Evolutionary conservation across 2,888 invertebrate species (phyloP), one percentile per base, ranked within the genome.

Genomic region (Ennomos quercinarius): DNA sequence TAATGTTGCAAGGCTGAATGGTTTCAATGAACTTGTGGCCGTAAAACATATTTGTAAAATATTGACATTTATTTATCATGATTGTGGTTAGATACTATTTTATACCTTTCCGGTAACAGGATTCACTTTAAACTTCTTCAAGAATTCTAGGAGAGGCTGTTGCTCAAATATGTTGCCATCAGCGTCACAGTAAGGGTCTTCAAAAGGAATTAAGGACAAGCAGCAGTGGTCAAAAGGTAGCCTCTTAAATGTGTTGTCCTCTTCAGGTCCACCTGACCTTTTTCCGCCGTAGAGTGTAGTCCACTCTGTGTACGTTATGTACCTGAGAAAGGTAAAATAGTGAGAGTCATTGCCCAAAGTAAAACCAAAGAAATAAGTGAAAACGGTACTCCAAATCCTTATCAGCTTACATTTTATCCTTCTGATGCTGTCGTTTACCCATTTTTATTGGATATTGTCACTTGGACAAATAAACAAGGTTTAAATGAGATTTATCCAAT

Each of bases 91-190:
- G 6, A 6, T 6, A 27, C 27, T 6, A 27, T 47, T 34, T 1
- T 11, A 45, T 50, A 95, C 95, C 89, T 97, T 97, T 43, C 99
- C 99, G 36, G 97, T 97, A 0, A 98, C 96, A 34, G 99, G 99
- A 89, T 99, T 99, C 2, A 97, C 92, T 86, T 98, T 99, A 83
- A 95, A 98, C 79, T 97, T 97, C 80, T 98, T 98, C 0, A 98
- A 80, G 79, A 98, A 99, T 34, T 96, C 96, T 10, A 98, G 84
- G 57, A 99, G 94, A 9, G 97, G 95, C 89, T 97, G 95, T 35
- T 99, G 87, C 81, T 99, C 99, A 84, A 98, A 99, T 41, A 99
- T 94, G 81, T 98, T 97, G 9, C 99, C 99, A 67, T 98, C 95
- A 10, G 90, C 84, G 74, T 99, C 98, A 80, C 98, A 97, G 72